Evolutionary conservation across 1,140 invertebrate species (phyloP).

Genomic region (Drosophila ercepeae): DNA sequence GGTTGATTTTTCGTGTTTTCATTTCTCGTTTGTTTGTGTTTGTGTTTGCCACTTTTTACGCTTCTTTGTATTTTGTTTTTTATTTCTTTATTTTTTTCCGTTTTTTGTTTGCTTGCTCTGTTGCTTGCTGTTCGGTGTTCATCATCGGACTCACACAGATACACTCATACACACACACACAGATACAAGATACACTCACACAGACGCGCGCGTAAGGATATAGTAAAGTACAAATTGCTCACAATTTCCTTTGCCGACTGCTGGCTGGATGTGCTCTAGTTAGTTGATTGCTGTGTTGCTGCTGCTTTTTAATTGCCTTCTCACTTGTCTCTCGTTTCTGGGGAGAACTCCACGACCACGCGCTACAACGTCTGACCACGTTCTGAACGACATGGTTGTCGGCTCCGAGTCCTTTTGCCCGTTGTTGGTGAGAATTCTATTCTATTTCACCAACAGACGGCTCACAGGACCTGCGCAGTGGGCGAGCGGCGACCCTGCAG

Average conservation of each 20-base stretch:
- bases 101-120: constrained; percentile 21
- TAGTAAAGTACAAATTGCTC: constrained; percentile 74
- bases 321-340: constrained; percentile 2
- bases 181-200: constrained; percentile 32
- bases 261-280: constrained; percentile 52
- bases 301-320: constrained; percentile 28
- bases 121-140: constrained; percentile 39
- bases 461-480: constrained; percentile 69
- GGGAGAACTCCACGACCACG: constrained; percentile 63
- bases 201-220: constrained; percentile 57
- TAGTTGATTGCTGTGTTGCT: constrained; percentile 29
- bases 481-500: constrained; percentile 40
- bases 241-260: constrained; percentile 73
- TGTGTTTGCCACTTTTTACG: constrained; percentile 40
- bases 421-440: constrained; percentile 37
- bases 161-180: constrained; percentile 14
- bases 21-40: constrained; percentile 34
- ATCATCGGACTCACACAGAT: constrained; percentile 30
- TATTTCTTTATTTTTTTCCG: constrained; percentile 22
- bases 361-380: constrained; percentile 74
- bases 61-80: constrained; percentile 42
- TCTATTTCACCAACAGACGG: constrained; percentile 28
- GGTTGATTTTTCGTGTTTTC: neutral
- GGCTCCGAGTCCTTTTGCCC: neutral
- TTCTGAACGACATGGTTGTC: constrained; percentile 38